Conservation (phyloP, 2,888 invertebrate species). For the Hedya salicella region DNA sequence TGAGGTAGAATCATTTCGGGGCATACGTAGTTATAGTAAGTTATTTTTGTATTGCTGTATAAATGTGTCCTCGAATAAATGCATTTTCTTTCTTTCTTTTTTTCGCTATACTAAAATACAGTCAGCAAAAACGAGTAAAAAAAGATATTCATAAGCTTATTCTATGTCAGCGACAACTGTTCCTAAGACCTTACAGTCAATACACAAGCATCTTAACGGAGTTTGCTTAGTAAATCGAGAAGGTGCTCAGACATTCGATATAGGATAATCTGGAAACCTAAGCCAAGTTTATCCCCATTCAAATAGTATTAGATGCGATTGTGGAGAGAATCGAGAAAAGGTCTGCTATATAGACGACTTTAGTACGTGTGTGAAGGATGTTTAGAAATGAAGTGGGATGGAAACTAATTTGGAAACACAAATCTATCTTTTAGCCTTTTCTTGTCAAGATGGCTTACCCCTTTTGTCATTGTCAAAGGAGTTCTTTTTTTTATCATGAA, state of each 20-base stretch:
- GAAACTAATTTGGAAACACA: background rate
- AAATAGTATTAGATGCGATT: slow-evolving; percentile 34
- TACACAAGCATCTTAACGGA: slow-evolving; percentile 1
- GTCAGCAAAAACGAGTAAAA: too few species aligned
- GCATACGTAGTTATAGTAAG: too few species aligned
- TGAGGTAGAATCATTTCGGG: too few species aligned
- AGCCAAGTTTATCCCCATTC: slow-evolving; percentile 22
- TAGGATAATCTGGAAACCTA: slow-evolving; percentile 27
- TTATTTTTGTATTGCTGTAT: too few species aligned
- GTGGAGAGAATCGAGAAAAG: slow-evolving; percentile 12
- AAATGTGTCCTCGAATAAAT: too few species aligned
- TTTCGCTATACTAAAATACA: too few species aligned
- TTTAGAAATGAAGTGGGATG: background rate
- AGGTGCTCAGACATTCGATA: slow-evolving; percentile 32
- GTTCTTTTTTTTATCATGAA: too few species aligned
- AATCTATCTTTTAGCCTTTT: too few species aligned
- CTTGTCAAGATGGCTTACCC: too few species aligned
- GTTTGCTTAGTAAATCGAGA: slow-evolving; percentile 20
- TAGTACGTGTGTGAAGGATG: background rate
- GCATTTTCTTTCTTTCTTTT: too few species aligned
- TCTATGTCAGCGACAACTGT: background rate
- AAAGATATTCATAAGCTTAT: too few species aligned
- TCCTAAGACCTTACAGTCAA: background rate
- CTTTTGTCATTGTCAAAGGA: too few species aligned
- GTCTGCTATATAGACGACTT: background rate